These are phyloP conservation scores for Gasterosteus aculeatus DNA, from an alignment of 2,113 vertebrate genomes.

Conservation along the genomic window DNA sequence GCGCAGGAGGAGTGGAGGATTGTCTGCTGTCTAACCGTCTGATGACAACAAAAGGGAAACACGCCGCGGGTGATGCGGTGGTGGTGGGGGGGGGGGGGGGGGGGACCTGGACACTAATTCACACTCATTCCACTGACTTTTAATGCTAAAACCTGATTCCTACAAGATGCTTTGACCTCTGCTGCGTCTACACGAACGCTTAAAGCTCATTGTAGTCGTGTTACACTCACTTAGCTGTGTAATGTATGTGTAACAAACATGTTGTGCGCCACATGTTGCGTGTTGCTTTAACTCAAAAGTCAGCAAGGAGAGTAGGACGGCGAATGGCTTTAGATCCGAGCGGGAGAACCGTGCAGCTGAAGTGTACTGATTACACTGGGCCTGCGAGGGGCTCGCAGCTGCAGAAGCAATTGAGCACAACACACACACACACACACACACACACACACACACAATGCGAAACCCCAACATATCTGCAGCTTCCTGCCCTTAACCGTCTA, in stretches of 20 bases:
- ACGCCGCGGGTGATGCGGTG: conserved; percentile 19
- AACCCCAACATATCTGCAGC: conserved; percentile 53
- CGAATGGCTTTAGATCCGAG: conserved; percentile 54
- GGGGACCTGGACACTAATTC: conserved; percentile 49
- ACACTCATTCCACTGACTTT: background rate
- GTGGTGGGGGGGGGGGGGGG: background rate
- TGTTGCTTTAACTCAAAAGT: conserved; percentile 26
- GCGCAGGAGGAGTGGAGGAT: conserved; percentile 59
- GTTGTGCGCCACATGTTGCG: background rate
- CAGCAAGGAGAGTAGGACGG: conserved; percentile 26
- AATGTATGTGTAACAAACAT: background rate
- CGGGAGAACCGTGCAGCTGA: conserved; percentile 68
- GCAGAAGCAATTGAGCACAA: conserved; percentile 61
- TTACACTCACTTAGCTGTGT: background rate
- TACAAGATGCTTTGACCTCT: background rate
- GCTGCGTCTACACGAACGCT: background rate
- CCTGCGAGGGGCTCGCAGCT: conserved; percentile 63
- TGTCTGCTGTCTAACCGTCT: conserved; percentile 53
- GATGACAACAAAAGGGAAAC: conserved; percentile 59
- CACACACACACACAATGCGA: conserved; percentile 24
- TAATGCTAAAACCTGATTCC: background rate
- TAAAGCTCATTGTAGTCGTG: background rate
- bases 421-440: conserved; percentile 6
- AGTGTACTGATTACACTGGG: conserved; percentile 62
- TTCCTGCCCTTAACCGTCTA: conserved; percentile 71